Evolutionary conservation across 35 echinoderm and acorn worm genomes (phyloP).

Genomic region (Diadema setosum): DNA sequence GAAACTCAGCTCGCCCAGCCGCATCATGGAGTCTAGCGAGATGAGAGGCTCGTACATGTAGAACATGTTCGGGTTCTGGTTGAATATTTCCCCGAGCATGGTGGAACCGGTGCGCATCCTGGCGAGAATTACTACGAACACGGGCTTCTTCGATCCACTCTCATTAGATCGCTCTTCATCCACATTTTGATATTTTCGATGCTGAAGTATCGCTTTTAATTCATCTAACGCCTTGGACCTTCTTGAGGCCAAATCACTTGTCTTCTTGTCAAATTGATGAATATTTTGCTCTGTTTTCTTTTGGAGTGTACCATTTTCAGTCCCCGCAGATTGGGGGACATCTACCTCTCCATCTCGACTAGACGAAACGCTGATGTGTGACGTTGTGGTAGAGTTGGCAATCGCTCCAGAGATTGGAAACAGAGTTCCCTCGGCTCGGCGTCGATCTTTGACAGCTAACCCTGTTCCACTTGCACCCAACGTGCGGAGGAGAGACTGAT

Average conservation of each 20-base stretch:
- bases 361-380: no score
- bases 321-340: no score
- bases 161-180: not conserved
- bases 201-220: not conserved
- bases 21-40: not conserved
- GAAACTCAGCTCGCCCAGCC: not conserved
- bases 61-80: slow-evolving; percentile 72
- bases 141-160: not conserved
- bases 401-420: no score
- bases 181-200: no score
- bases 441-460: not conserved
- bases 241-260: not conserved
- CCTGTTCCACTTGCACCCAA: not conserved
- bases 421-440: not conserved
- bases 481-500: not conserved
- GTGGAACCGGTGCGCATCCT: slow-evolving; percentile 74
- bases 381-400: no score
- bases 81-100: slow-evolving; percentile 81
- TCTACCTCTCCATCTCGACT: no score
- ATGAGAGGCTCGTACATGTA: slow-evolving; percentile 84
- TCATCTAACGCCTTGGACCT: not conserved
- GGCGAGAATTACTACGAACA: not conserved
- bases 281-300: not conserved
- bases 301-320: not conserved
- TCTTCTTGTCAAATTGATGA: not conserved